phyloP scores from a whole-genome alignment of 1,140 invertebrate species.

The Euborellia annulipes region DNA sequence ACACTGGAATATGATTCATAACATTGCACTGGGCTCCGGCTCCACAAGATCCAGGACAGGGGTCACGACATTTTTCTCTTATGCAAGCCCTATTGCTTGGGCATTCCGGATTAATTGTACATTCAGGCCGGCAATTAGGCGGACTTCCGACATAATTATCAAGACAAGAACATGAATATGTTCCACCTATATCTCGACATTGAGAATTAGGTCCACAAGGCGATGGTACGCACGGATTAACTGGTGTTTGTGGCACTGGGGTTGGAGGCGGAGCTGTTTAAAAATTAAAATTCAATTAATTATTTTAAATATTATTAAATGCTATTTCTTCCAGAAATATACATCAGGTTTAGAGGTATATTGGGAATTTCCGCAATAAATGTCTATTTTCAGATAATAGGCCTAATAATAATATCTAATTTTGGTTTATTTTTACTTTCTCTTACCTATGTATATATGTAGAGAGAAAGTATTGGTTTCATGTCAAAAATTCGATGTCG shows the following conservation, averaged over 20 bases:
- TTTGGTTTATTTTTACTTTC: too few species aligned
- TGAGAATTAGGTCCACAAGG: slow-evolving; percentile 34
- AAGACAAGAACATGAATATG: slow-evolving; percentile 31
- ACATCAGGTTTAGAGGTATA: too few species aligned
- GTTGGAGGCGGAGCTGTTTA: too few species aligned
- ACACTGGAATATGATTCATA: slow-evolving; percentile 44
- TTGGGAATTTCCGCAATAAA: too few species aligned
- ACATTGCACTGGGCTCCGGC: slow-evolving; percentile 45
- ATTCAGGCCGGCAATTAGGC: slow-evolving; percentile 31
- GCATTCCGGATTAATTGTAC: slow-evolving; percentile 33
- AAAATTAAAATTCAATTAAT: too few species aligned
- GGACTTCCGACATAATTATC: slow-evolving; percentile 35
- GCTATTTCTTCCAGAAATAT: too few species aligned
- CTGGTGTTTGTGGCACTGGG: slow-evolving; percentile 5
- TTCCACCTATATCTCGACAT: slow-evolving; percentile 27
- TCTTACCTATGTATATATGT: too few species aligned
- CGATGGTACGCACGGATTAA: slow-evolving; percentile 27
- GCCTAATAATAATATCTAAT: too few species aligned
- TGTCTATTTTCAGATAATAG: too few species aligned
- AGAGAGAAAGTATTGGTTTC: too few species aligned
- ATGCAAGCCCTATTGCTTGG: slow-evolving; percentile 26
- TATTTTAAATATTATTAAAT: too few species aligned
- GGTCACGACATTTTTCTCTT: slow-evolving; percentile 30
- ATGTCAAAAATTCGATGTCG: too few species aligned
- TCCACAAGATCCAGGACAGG: slow-evolving; percentile 36